Conservation (phyloP, 2,888 invertebrate species). For the Poecilus cupreus region DNA sequence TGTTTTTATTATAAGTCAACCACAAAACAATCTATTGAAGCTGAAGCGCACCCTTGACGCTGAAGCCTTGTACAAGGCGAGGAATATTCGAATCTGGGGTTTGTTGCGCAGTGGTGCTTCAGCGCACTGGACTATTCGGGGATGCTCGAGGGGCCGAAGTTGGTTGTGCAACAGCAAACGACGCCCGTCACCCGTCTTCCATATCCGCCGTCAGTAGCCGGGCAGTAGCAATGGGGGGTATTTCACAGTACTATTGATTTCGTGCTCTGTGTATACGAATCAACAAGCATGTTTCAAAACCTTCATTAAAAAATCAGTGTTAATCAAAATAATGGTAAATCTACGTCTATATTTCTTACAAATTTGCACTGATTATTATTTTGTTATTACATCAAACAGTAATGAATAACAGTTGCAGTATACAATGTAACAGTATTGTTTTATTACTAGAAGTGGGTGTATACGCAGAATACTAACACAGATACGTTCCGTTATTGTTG, state of each 20-base stretch:
- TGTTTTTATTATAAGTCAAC: too few relatives aligned
- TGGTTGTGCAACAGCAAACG: too few relatives aligned
- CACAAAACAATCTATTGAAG: too few relatives aligned
- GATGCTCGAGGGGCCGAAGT: too few relatives aligned
- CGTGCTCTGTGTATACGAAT: background rate
- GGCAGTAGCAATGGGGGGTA: background rate
- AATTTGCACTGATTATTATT: conserved; percentile 8
- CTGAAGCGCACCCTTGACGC: too few relatives aligned
- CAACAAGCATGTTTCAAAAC: background rate
- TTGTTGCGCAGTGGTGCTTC: too few relatives aligned
- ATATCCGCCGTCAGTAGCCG: background rate
- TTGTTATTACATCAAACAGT: background rate
- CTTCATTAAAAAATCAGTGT: conserved; percentile 11
- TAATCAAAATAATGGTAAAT: background rate
- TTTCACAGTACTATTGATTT: background rate
- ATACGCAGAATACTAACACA: conserved; percentile 11
- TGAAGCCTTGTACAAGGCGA: too few relatives aligned
- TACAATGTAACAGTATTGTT: background rate
- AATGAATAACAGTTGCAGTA: background rate
- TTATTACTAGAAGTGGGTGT: background rate
- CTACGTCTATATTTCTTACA: background rate
- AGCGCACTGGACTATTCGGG: too few relatives aligned
- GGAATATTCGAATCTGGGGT: too few relatives aligned
- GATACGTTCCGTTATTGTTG: conserved; percentile 1
- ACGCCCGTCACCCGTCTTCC: too few relatives aligned